Conservation (phyloP, 2,797 vertebrate species). For the Rhinichthys osculus region DNA sequence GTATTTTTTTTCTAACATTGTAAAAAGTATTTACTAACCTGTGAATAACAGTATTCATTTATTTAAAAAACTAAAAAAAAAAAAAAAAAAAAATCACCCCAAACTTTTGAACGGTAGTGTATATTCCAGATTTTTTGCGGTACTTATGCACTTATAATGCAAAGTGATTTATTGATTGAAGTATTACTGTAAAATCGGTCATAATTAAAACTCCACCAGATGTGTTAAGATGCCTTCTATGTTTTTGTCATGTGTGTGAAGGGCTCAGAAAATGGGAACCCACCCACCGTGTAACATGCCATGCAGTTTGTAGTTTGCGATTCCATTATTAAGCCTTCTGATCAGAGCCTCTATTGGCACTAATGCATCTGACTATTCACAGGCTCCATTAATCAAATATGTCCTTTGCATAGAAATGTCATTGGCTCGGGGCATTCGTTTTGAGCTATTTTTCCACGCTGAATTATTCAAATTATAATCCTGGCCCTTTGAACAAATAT, state of each 20-base stretch:
- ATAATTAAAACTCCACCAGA: background rate
- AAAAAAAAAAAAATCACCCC: background rate
- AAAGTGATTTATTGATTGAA: background rate
- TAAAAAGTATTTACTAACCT: background rate
- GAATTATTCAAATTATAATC: conserved; percentile 61
- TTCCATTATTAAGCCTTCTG: conserved; percentile 27
- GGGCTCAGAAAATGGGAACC: conserved; percentile 6
- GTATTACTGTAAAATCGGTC: background rate
- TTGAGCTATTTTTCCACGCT: conserved; percentile 57
- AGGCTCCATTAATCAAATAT: conserved; percentile 56
- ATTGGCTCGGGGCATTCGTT: conserved; percentile 56
- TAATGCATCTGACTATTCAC: conserved; percentile 50
- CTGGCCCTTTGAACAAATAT: conserved; percentile 57
- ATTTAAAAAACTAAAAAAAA: background rate
- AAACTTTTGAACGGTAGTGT: background rate
- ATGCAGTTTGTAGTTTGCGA: conserved; percentile 35
- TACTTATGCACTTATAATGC: background rate
- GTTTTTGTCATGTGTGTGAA: background rate
- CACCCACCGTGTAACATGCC: conserved; percentile 4
- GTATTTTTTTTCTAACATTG: too few species aligned
- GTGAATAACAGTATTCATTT: too few species aligned
- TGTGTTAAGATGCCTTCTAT: background rate
- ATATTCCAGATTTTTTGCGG: background rate
- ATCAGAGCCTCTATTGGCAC: conserved; percentile 28
- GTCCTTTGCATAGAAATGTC: conserved; percentile 53